Evolutionary conservation across 2,888 invertebrate species (phyloP).

Genomic region (Yponomeuta malinellus): DNA sequence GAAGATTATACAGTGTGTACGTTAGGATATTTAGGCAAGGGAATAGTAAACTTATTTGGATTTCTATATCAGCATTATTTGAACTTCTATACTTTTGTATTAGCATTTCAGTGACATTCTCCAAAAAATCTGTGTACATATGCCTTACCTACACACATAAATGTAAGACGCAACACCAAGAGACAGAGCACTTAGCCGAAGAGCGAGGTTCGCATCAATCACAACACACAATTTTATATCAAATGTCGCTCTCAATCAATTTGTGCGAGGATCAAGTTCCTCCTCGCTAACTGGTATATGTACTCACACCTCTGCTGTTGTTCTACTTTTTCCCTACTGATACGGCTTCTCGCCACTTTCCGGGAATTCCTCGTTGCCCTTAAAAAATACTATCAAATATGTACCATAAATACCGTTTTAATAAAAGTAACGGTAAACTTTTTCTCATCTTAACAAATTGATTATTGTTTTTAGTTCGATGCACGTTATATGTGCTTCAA

Average conservation of each 20-base stretch:
- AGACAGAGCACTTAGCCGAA: constrained; percentile 70
- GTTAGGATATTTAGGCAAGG: no score
- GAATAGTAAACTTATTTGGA: no score
- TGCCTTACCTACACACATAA: constrained; percentile 20
- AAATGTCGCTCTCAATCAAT: constrained; percentile 76
- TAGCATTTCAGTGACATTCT: no score
- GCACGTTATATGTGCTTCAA: neutral
- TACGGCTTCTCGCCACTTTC: constrained; percentile 4
- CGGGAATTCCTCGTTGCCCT: neutral
- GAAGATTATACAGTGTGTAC: no score
- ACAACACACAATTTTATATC: constrained; percentile 76
- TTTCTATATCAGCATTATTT: no score
- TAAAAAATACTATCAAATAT: neutral
- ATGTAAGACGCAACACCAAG: constrained; percentile 48
- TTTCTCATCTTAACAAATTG: neutral
- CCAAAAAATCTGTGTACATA: no score
- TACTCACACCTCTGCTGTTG: constrained; percentile 8
- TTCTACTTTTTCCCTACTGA: neutral
- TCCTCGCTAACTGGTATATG: constrained; percentile 19
- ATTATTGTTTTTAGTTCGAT: no score
- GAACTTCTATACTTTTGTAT: no score
- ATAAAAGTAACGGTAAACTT: neutral
- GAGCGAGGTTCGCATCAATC: constrained; percentile 70
- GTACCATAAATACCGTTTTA: neutral
- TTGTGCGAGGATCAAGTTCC: constrained; percentile 69